A percentile compares a stretch with the other conserved stretches of the same genome.
Conservation (phyloP, 2,888 invertebrate genomes). For the Limenitis camilla region DNA sequence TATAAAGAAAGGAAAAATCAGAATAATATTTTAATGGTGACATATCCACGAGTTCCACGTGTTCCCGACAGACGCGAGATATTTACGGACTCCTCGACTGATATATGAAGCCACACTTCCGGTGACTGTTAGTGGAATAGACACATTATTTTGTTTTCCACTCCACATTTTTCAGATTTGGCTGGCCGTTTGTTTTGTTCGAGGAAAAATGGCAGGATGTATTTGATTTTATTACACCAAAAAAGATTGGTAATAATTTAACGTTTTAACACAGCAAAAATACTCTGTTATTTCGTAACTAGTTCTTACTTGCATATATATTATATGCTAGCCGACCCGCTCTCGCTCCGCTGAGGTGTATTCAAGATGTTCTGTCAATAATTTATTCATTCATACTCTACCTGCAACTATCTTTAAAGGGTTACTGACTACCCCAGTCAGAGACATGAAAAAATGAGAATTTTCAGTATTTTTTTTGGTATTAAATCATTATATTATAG, state of each 20-base stretch:
- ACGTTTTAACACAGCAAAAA: background rate
- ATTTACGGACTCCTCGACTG: constrained; percentile 56
- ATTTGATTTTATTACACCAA: background rate
- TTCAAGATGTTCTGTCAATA: no score
- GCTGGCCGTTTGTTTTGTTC: background rate
- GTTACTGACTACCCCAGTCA: no score
- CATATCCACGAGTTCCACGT: constrained; percentile 19
- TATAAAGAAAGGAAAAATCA: background rate
- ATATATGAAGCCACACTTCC: constrained; percentile 59
- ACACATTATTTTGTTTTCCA: constrained; percentile 11
- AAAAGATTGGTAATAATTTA: background rate
- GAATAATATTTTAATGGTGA: constrained; percentile 10
- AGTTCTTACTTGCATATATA: no score
- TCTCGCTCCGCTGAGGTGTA: no score
- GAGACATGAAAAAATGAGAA: no score
- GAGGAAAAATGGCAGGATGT: background rate
- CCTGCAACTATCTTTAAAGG: no score
- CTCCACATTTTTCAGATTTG: background rate
- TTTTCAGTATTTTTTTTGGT: no score
- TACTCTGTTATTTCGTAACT: background rate
- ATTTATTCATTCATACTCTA: no score
- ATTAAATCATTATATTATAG: no score
- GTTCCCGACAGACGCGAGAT: constrained; percentile 27
- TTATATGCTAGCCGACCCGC: no score
- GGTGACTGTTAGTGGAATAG: constrained; percentile 25